A percentile compares a stretch with the other conserved stretches of the same genome.
These are phyloP conservation scores for Elegia similella DNA, from an alignment of 2,888 invertebrate genomes.

Conservation along the genomic window DNA sequence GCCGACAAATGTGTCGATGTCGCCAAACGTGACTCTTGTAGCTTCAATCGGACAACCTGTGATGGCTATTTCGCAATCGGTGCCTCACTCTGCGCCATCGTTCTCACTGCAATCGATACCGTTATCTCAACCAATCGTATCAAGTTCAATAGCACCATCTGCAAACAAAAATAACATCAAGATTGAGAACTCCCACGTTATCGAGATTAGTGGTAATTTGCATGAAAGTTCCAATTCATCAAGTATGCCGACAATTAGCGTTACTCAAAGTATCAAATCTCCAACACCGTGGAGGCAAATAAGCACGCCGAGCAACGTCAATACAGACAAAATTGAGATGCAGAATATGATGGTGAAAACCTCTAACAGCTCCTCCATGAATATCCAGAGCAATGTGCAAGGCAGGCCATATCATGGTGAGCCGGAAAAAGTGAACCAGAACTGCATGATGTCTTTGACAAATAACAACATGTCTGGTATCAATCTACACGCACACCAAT, in stretches of 20 bases:
- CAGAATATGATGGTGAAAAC: constrained; percentile 62
- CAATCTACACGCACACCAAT: constrained; percentile 67
- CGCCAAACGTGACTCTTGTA: constrained; percentile 70
- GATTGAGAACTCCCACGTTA: constrained; percentile 71
- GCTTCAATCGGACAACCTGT: constrained; percentile 73
- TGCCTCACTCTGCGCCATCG: constrained; percentile 59
- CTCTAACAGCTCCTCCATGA: constrained; percentile 53
- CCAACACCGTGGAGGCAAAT: constrained; percentile 75
- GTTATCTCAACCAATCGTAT: constrained; percentile 73
- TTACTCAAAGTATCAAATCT: constrained; percentile 70
- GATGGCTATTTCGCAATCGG: constrained; percentile 74
- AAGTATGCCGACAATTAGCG: constrained; percentile 70
- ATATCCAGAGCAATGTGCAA: constrained; percentile 52
- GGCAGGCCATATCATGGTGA: constrained; percentile 59
- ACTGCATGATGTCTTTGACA: constrained; percentile 59
- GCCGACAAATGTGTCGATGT: constrained; percentile 61
- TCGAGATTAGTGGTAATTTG: constrained; percentile 73
- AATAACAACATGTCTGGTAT: constrained; percentile 50
- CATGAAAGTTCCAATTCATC: constrained; percentile 60
- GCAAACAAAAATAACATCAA: constrained; percentile 63
- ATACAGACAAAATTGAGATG: constrained; percentile 60
- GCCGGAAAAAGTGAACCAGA: constrained; percentile 62
- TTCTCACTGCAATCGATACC: constrained; percentile 73
- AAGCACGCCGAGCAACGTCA: constrained; percentile 40
- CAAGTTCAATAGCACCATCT: constrained; percentile 71